Percentiles rank a stretch among this genome's conserved stretches.
Conservation (phyloP, 2,888 invertebrate genomes). For the Aelia acuminata region DNA sequence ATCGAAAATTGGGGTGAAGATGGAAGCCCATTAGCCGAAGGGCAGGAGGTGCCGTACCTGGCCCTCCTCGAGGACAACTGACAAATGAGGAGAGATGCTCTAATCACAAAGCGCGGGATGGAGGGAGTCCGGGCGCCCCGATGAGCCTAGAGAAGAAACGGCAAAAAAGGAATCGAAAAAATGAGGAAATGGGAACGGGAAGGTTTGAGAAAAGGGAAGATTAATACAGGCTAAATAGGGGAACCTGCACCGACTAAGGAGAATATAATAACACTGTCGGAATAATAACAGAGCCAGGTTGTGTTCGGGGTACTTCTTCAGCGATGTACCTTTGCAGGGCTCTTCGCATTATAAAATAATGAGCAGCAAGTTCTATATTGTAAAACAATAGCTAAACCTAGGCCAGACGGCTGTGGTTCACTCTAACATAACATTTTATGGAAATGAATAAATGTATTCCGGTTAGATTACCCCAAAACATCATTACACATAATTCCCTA, state of each 20-base stretch:
- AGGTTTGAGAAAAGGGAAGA: slow-evolving; percentile 53
- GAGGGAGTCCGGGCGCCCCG: neutral
- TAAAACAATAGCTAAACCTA: too few species aligned
- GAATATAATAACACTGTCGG: slow-evolving; percentile 21
- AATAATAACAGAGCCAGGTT: slow-evolving; percentile 14
- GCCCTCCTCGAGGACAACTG: slow-evolving; percentile 38
- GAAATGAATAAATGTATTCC: too few species aligned
- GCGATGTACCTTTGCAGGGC: neutral
- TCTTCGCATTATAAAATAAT: neutral
- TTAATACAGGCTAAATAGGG: slow-evolving; percentile 58
- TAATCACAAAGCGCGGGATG: slow-evolving; percentile 57
- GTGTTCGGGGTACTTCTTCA: neutral
- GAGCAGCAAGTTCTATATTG: neutral
- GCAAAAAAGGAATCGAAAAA: slow-evolving; percentile 53
- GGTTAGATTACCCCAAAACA: too few species aligned
- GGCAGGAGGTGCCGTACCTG: neutral
- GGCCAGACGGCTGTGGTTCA: too few species aligned
- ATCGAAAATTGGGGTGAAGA: neutral
- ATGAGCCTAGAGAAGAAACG: neutral
- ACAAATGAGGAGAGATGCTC: slow-evolving; percentile 56
- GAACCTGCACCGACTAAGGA: slow-evolving; percentile 14
- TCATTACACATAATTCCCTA: too few species aligned
- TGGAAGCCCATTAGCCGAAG: slow-evolving; percentile 16
- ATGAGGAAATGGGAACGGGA: slow-evolving; percentile 9
- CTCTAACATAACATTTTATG: too few species aligned